phyloP scores from a whole-genome alignment of 2,113 vertebrate genomes.

The Podocnemis expansa region DNA sequence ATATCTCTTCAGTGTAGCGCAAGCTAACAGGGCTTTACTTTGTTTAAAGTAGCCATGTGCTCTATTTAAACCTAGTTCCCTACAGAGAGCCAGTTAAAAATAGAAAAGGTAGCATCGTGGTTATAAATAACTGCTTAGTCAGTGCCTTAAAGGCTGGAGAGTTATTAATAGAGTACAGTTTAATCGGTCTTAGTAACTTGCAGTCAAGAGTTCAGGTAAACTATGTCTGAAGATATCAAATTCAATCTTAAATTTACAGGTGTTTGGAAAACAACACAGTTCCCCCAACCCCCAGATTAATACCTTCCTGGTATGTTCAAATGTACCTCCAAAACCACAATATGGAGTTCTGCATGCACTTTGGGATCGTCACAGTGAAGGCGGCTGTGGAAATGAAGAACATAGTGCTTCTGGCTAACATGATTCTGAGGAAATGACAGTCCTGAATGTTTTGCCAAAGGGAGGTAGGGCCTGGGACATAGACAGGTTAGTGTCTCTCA shows the following conservation, averaged over 20 bases:
- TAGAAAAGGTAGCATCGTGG: background rate
- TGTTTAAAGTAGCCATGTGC: background rate
- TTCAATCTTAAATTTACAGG: background rate
- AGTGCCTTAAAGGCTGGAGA: background rate
- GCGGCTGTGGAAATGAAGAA: background rate
- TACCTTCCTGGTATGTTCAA: background rate
- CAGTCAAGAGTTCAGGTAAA: background rate
- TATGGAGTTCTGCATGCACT: background rate
- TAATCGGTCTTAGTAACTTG: background rate
- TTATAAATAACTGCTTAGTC: conserved; percentile 6
- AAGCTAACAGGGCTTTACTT: background rate
- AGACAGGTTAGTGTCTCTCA: background rate
- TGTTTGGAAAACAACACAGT: background rate
- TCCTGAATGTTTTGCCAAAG: background rate
- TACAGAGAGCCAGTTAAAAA: background rate
- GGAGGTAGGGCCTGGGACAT: background rate
- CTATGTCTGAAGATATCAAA: background rate
- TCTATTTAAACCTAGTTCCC: background rate
- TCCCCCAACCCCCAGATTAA: background rate
- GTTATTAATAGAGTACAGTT: background rate
- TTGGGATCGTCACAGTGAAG: background rate
- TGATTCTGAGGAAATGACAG: too few species aligned
- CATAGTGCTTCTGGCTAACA: background rate
- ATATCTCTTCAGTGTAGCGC: background rate
- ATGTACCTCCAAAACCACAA: background rate